These are phyloP conservation scores for Heliconius hermathena DNA, from an alignment of 1,140 invertebrate genomes.

Conservation along the genomic window DNA sequence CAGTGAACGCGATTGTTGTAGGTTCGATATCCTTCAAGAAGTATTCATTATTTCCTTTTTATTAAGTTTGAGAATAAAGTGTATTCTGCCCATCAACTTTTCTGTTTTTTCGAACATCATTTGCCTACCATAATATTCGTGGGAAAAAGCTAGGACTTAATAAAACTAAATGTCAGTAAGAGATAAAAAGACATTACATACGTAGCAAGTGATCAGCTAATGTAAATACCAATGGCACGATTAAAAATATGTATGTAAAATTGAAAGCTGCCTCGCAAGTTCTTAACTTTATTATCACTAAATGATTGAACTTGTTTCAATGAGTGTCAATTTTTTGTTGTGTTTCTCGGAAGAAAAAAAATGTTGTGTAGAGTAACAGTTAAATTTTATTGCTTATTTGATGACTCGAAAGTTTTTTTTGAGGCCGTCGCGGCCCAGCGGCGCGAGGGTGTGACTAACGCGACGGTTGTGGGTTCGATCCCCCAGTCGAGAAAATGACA, in stretches of 20 bases:
- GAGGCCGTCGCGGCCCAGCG: too few relatives aligned
- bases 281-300: neutral
- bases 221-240: neutral
- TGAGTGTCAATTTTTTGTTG: neutral
- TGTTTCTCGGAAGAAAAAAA: neutral
- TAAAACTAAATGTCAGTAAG: neutral
- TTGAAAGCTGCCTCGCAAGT: neutral
- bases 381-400: neutral
- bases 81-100: too few relatives aligned
- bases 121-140: too few relatives aligned
- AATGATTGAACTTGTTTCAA: neutral
- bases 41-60: too few relatives aligned
- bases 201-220: neutral
- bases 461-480: too few relatives aligned
- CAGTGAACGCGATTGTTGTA: too few relatives aligned
- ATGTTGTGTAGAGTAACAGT: neutral
- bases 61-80: too few relatives aligned
- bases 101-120: too few relatives aligned
- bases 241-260: constrained; percentile 5
- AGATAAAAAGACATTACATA: neutral
- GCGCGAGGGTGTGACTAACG: too few relatives aligned
- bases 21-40: too few relatives aligned
- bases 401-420: neutral
- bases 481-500: too few relatives aligned
- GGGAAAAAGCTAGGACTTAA: too few relatives aligned